Conservation (phyloP, 2,797 vertebrate species). For the Myotis findleyi region DNA sequence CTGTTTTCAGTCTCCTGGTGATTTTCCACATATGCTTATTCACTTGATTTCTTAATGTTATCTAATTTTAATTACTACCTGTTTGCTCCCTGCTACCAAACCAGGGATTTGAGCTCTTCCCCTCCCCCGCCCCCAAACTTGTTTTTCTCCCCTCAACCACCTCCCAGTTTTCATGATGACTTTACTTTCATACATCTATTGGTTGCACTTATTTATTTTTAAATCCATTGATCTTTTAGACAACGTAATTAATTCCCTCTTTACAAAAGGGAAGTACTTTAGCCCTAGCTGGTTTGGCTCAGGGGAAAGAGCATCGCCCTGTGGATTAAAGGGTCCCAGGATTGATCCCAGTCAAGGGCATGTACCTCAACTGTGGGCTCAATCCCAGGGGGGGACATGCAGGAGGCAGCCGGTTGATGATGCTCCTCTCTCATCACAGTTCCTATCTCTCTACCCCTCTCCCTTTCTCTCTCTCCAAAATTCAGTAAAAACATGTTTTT, state of each 20-base stretch:
- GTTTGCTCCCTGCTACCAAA: neutral
- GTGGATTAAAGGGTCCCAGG: no score
- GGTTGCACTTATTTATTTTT: slow-evolving; percentile 8
- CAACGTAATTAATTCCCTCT: neutral
- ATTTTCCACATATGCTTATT: slow-evolving; percentile 23
- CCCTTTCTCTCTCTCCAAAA: no score
- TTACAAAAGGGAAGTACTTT: neutral
- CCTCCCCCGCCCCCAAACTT: neutral
- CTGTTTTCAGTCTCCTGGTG: slow-evolving; percentile 9
- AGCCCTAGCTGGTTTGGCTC: no score
- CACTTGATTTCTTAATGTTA: neutral
- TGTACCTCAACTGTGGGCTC: no score
- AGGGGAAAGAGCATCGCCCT: no score
- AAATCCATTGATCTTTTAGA: neutral
- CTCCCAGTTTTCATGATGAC: neutral
- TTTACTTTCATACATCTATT: neutral
- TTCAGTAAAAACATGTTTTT: no score
- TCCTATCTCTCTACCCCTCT: no score
- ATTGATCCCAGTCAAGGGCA: no score
- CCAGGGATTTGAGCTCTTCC: neutral
- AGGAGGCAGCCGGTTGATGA: no score
- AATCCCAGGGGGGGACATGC: no score
- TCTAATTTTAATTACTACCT: neutral
- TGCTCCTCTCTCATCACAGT: no score
- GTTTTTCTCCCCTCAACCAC: neutral